Evolutionary conservation across 2,113 vertebrate genomes (phyloP).

Genomic region (Terrapene triunguis): DNA sequence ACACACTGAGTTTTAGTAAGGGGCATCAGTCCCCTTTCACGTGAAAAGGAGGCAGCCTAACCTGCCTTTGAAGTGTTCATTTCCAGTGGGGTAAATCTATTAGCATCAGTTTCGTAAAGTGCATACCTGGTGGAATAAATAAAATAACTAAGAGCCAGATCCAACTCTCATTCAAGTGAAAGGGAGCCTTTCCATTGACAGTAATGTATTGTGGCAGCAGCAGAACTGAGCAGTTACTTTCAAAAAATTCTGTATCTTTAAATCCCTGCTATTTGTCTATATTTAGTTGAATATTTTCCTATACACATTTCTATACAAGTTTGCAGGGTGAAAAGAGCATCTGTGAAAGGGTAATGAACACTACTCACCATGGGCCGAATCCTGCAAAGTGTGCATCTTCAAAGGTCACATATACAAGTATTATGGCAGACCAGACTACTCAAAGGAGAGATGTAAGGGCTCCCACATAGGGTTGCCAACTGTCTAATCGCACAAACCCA

Average conservation of each 20-base stretch:
- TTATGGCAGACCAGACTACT: background rate
- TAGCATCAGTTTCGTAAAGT: slow-evolving; percentile 55
- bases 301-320: background rate
- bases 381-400: background rate
- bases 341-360: background rate
- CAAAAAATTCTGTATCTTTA: background rate
- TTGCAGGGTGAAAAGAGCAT: background rate
- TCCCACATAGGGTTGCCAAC: background rate
- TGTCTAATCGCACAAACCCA: too few species aligned
- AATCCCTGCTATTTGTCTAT: background rate
- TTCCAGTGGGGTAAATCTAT: slow-evolving; percentile 55
- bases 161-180: background rate
- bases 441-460: background rate
- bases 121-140: slow-evolving; percentile 62
- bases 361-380: background rate
- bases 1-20: too few species aligned
- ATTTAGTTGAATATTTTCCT: background rate
- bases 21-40: too few species aligned
- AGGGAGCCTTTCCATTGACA: background rate
- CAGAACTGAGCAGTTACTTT: background rate
- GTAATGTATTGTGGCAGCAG: background rate
- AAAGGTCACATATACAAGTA: background rate
- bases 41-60: slow-evolving; percentile 53
- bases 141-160: background rate
- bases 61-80: slow-evolving; percentile 65